phyloP scores from a whole-genome alignment of 2,797 vertebrate species.

The Peromyscus melanophrys region DNA sequence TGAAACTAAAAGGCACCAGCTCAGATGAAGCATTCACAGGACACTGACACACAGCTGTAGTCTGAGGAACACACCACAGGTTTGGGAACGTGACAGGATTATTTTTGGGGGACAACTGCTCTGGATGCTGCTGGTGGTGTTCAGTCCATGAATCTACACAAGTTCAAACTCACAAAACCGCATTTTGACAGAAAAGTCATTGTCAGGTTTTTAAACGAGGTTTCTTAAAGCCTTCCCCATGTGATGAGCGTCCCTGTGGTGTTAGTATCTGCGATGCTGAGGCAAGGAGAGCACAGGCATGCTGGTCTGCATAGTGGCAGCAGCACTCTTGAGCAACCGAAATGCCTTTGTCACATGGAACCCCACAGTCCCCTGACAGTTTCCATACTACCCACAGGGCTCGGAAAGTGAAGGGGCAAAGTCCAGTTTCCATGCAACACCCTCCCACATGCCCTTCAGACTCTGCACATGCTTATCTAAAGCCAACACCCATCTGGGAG shows the following conservation, averaged over 20 bases:
- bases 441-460: background rate
- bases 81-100: background rate
- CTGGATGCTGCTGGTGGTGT: background rate
- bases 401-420: background rate
- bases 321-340: background rate
- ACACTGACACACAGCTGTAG: background rate
- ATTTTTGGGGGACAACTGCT: background rate
- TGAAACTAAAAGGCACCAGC: background rate
- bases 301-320: background rate
- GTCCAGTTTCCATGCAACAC: background rate
- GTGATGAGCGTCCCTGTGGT: background rate
- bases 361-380: background rate
- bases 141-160: background rate
- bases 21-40: background rate
- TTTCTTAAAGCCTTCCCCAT: background rate
- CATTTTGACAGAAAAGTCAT: background rate
- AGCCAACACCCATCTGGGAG: background rate
- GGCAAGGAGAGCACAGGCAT: background rate
- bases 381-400: too few relatives aligned
- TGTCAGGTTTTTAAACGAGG: background rate
- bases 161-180: background rate
- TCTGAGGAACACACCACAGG: too few relatives aligned
- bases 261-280: background rate
- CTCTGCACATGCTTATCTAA: background rate
- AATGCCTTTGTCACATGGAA: background rate